Evolutionary conservation across 2,888 invertebrate genomes (phyloP).

Genomic region (Drosophila fungiperda): DNA sequence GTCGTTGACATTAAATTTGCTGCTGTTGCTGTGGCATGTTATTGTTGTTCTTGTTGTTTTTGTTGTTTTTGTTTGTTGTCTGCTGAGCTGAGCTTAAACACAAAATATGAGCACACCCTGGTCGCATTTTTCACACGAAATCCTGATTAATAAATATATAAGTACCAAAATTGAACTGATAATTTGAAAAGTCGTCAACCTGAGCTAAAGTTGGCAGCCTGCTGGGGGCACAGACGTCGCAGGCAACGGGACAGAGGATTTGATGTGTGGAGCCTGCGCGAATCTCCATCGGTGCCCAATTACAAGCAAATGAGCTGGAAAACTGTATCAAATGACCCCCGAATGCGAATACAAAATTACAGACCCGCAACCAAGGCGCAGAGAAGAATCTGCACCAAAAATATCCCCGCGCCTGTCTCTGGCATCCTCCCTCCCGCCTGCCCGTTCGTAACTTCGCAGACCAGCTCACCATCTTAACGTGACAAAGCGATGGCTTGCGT

Average conservation of each 20-base stretch:
- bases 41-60: slow-evolving; percentile 34
- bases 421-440: not conserved
- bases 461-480: slow-evolving; percentile 59
- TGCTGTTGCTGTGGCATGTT: slow-evolving; percentile 50
- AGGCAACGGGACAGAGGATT: slow-evolving; percentile 46
- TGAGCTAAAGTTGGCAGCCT: slow-evolving; percentile 59
- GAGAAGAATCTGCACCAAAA: slow-evolving; percentile 60
- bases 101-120: slow-evolving; percentile 64
- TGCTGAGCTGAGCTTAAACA: slow-evolving; percentile 68
- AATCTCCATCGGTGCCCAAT: slow-evolving; percentile 83
- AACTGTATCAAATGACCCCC: slow-evolving; percentile 85
- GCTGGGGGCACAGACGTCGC: slow-evolving; percentile 16
- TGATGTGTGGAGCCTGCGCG: slow-evolving; percentile 66
- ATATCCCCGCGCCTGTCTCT: slow-evolving; percentile 19
- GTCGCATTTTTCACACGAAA: slow-evolving; percentile 83
- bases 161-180: slow-evolving; percentile 75
- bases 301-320: slow-evolving; percentile 85
- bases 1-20: slow-evolving; percentile 74
- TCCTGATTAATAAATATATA: slow-evolving; percentile 77
- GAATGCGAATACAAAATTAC: slow-evolving; percentile 79
- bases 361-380: slow-evolving; percentile 47
- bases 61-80: slow-evolving; percentile 54
- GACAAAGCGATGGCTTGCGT: slow-evolving; percentile 85
- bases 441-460: not conserved
- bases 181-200: slow-evolving; percentile 81